Evolutionary conservation across 1,140 invertebrate genomes (phyloP).

Genomic region (Habropoda laboriosa): DNA sequence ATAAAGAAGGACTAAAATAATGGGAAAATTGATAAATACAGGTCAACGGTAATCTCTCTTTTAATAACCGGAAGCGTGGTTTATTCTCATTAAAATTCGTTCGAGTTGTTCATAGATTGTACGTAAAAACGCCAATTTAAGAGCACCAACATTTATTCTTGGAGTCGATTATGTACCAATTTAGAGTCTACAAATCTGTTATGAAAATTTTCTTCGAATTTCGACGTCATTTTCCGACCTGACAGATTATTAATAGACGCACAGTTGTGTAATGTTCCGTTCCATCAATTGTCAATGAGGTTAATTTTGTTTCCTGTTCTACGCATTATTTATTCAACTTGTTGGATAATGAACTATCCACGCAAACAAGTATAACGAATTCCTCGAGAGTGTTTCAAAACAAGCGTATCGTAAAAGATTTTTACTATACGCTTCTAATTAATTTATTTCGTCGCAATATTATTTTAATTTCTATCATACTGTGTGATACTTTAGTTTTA

Average conservation of each 20-base stretch:
- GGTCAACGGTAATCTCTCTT: not conserved
- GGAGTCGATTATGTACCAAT: conserved; percentile 44
- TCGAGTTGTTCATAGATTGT: conserved; percentile 41
- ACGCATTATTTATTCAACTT: conserved; percentile 46
- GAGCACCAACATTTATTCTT: conserved; percentile 49
- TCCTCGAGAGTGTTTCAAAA: not conserved
- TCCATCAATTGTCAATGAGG: conserved; percentile 35
- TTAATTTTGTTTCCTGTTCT: conserved; percentile 63
- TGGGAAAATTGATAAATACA: conserved; percentile 22
- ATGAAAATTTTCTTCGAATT: not conserved
- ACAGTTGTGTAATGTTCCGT: conserved; percentile 34
- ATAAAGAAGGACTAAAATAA: not conserved
- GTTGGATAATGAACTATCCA: conserved; percentile 13
- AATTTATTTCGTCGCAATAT: no score
- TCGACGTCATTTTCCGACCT: not conserved
- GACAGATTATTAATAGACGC: not conserved
- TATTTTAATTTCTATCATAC: no score
- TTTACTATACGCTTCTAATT: no score
- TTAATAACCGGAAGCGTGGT: conserved; percentile 51
- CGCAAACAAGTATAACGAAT: no score
- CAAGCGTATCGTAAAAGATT: no score
- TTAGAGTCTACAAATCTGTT: not conserved
- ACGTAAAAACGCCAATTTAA: conserved; percentile 40
- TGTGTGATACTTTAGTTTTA: no score
- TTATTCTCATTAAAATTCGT: conserved; percentile 65